Evolutionary conservation across 2,797 vertebrate species (phyloP).

Genomic region (Bradypodion pumilum): DNA sequence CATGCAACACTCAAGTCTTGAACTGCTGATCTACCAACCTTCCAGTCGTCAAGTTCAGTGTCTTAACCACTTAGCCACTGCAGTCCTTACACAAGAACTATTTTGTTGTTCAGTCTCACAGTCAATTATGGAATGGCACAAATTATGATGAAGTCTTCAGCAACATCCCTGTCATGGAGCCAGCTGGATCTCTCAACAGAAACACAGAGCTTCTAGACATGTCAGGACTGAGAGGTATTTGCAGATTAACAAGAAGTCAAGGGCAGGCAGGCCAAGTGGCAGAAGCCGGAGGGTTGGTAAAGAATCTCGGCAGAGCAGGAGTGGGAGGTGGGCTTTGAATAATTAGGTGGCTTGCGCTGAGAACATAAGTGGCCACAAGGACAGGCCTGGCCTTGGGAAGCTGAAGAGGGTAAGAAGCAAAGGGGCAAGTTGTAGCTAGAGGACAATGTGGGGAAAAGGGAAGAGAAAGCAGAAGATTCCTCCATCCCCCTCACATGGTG

Average conservation of each 20-base stretch:
- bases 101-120: no score
- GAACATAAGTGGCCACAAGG: background rate
- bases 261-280: background rate
- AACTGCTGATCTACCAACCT: no score
- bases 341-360: background rate
- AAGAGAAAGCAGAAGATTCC: background rate
- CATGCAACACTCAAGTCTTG: no score
- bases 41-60: no score
- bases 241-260: background rate
- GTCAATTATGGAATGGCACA: background rate
- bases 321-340: background rate
- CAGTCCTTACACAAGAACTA: no score
- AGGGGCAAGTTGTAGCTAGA: background rate
- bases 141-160: background rate
- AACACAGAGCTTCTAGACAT: background rate
- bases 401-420: background rate
- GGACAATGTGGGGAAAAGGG: background rate
- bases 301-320: background rate
- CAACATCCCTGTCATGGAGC: background rate
- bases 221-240: background rate
- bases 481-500: slow-evolving; percentile 1
- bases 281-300: background rate
- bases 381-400: background rate
- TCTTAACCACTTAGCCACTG: no score
- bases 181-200: background rate